Evolutionary conservation across 2,113 vertebrate species (phyloP).

Genomic region (Glaucomys volans): DNA sequence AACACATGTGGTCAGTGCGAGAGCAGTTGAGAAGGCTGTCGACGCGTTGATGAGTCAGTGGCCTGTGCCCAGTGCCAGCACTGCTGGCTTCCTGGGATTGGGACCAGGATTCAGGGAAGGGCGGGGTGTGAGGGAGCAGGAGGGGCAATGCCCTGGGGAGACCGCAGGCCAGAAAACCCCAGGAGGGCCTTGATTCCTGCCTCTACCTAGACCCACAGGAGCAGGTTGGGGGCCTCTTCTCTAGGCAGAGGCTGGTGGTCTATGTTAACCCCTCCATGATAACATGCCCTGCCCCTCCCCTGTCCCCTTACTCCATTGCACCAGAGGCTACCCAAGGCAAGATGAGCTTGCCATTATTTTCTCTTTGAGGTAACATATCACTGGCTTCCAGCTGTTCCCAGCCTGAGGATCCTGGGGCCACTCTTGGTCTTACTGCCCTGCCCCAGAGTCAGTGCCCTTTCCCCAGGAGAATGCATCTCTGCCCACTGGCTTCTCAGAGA

Average conservation of each 20-base stretch:
- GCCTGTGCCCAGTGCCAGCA: neutral
- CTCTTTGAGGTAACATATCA: fast-evolving
- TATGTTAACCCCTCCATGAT: neutral
- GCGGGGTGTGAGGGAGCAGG: neutral
- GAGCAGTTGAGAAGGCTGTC: neutral
- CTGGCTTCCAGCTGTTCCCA: neutral
- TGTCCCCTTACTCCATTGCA: neutral
- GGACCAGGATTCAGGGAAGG: neutral
- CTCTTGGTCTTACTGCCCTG: neutral
- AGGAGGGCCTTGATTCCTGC: neutral
- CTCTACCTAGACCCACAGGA: neutral
- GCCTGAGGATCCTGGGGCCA: neutral
- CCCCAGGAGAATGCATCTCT: neutral
- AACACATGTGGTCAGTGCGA: constrained; percentile 19
- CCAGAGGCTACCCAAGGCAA: neutral
- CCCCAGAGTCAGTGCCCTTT: neutral
- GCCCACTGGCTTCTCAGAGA: neutral
- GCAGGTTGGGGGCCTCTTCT: neutral
- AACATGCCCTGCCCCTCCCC: neutral
- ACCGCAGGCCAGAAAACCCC: no score
- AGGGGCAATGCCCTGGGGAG: neutral
- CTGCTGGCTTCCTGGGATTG: constrained; percentile 20
- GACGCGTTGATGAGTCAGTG: constrained; percentile 28
- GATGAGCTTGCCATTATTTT: neutral
- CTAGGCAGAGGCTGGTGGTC: neutral